Evolutionary conservation across 2,888 invertebrate species (phyloP).

Genomic region (Beris chalybata): DNA sequence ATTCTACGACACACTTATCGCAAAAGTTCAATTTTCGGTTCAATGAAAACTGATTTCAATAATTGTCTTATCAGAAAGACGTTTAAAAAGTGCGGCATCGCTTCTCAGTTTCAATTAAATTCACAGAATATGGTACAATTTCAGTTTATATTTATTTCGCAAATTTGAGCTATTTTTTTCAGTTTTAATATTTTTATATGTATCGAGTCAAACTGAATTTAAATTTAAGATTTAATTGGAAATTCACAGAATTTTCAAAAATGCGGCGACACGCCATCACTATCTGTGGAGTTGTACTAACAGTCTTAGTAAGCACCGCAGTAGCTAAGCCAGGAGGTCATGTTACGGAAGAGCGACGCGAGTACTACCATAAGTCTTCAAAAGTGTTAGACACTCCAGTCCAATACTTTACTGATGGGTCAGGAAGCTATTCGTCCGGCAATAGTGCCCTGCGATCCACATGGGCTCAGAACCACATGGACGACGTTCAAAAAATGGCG

Average conservation of each 20-base stretch:
- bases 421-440: slow-evolving; percentile 19
- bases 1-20: background rate
- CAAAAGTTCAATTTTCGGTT: slow-evolving; percentile 32
- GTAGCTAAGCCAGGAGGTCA: slow-evolving; percentile 15
- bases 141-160: slow-evolving; percentile 5
- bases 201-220: background rate
- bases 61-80: slow-evolving; percentile 13
- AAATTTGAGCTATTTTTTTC: background rate
- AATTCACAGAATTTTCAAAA: background rate
- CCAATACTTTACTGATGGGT: background rate
- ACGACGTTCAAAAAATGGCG: slow-evolving; percentile 49
- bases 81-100: background rate
- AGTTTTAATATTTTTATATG: background rate
- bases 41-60: slow-evolving; percentile 30
- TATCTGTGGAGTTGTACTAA: background rate
- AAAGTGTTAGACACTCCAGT: slow-evolving; percentile 11
- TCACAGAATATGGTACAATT: background rate
- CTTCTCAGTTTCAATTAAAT: too few relatives aligned
- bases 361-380: slow-evolving; percentile 20
- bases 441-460: slow-evolving; percentile 41
- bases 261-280: slow-evolving; percentile 2
- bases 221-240: background rate
- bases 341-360: slow-evolving; percentile 27
- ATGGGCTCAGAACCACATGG: slow-evolving; percentile 49
- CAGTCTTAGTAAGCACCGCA: background rate